phyloP scores from a whole-genome alignment of 1,140 invertebrate species.

The Metopolophium dirhodum region DNA sequence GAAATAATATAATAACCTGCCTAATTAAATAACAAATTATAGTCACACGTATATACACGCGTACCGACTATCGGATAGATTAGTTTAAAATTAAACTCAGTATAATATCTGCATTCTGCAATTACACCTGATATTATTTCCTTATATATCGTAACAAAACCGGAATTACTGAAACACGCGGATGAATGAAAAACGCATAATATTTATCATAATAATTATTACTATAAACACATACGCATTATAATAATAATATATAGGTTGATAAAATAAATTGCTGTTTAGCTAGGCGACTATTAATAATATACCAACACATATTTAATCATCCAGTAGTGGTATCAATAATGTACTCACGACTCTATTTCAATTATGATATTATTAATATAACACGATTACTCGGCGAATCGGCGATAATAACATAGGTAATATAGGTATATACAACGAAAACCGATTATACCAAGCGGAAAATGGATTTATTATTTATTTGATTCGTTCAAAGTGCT shows the following conservation, averaged over 20 bases:
- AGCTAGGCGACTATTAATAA: background rate
- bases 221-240: background rate
- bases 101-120: background rate
- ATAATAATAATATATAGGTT: background rate
- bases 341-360: background rate
- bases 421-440: background rate
- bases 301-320: background rate
- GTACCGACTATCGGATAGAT: background rate
- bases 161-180: background rate
- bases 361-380: background rate
- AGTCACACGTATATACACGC: background rate
- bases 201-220: background rate
- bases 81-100: background rate
- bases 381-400: background rate
- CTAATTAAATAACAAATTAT: background rate
- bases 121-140: background rate
- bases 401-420: background rate
- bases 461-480: background rate
- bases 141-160: background rate
- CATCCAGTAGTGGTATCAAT: background rate
- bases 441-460: background rate
- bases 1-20: background rate
- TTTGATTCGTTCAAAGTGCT: background rate
- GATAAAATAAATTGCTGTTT: background rate
- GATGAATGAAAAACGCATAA: background rate